These are phyloP conservation scores for Sprattus sprattus DNA, from an alignment of 2,113 vertebrate genomes.

Conservation along the genomic window DNA sequence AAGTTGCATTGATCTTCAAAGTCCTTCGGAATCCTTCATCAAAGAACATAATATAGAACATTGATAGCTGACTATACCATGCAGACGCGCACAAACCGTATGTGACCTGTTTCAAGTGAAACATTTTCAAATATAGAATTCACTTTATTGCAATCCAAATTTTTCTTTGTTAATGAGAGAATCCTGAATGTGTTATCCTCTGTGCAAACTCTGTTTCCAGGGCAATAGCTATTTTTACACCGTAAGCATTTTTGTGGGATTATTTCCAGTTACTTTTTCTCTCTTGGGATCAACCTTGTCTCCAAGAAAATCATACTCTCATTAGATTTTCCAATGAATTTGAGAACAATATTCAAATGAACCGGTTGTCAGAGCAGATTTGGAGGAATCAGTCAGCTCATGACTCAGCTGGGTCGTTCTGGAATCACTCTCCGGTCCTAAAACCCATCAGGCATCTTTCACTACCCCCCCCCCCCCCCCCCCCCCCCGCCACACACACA, in stretches of 20 bases:
- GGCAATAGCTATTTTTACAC: neutral
- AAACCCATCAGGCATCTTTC: neutral
- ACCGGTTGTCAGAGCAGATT: no score
- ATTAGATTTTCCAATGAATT: neutral
- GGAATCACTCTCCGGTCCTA: neutral
- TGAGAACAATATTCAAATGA: no score
- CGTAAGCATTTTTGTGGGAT: neutral
- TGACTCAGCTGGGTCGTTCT: neutral
- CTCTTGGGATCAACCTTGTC: no score
- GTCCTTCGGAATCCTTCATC: neutral
- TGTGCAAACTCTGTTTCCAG: neutral
- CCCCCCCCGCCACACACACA: no score
- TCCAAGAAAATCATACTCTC: no score
- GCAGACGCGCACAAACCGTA: neutral
- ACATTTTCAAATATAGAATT: no score
- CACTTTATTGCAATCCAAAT: no score
- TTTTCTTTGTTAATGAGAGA: neutral
- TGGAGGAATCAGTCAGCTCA: neutral
- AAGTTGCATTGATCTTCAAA: neutral
- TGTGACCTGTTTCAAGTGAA: neutral
- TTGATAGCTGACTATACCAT: neutral
- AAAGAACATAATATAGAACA: neutral
- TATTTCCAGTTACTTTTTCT: neutral
- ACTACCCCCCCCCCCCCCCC: neutral
- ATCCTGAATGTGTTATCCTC: neutral